These are phyloP conservation scores for Cephus runcator DNA, from an alignment of 2,888 invertebrate species.

Conservation along the genomic window DNA sequence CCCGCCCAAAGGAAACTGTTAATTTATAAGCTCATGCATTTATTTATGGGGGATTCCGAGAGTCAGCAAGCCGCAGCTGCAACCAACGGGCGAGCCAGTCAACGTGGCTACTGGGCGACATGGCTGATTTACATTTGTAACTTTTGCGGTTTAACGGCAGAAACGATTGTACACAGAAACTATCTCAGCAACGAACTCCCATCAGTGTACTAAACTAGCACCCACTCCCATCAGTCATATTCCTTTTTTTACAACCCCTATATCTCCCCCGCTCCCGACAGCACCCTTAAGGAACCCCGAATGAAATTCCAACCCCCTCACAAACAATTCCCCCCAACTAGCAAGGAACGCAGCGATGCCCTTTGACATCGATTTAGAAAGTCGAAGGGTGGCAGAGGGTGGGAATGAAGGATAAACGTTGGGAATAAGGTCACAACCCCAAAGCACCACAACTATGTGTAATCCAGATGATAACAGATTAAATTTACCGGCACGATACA, in stretches of 20 bases:
- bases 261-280: too few relatives aligned
- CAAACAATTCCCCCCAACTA: too few relatives aligned
- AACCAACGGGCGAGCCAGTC: neutral
- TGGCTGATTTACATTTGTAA: slow-evolving; percentile 57
- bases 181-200: slow-evolving; percentile 13
- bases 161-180: slow-evolving; percentile 39
- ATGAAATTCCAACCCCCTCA: too few relatives aligned
- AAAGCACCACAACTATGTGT: slow-evolving; percentile 22
- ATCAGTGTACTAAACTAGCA: neutral
- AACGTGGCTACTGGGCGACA: neutral
- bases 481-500: slow-evolving; percentile 43
- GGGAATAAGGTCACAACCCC: neutral
- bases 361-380: too few relatives aligned
- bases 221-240: too few relatives aligned
- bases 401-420: too few relatives aligned
- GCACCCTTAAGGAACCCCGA: too few relatives aligned
- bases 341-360: too few relatives aligned
- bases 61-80: neutral
- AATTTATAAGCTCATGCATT: slow-evolving; percentile 39
- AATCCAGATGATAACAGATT: slow-evolving; percentile 50
- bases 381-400: too few relatives aligned
- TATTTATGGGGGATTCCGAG: slow-evolving; percentile 42
- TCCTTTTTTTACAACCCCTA: too few relatives aligned
- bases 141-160: slow-evolving; percentile 54
- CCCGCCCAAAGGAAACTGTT: neutral